These are phyloP conservation scores for Hirudo medicinalis DNA, from an alignment of 1,140 invertebrate genomes.

Conservation along the genomic window DNA sequence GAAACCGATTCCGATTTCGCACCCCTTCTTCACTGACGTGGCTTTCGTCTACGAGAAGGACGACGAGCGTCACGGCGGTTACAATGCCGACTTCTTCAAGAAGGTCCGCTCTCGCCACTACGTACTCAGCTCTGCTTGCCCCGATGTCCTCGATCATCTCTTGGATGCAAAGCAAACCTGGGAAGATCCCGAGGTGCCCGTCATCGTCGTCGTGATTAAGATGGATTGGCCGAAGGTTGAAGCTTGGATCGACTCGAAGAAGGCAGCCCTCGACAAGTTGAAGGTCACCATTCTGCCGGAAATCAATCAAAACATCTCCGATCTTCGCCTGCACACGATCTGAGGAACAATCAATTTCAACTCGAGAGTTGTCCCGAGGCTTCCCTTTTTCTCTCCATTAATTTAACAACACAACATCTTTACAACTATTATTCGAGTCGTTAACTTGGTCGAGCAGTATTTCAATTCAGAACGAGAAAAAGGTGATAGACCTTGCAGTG, in stretches of 20 bases:
- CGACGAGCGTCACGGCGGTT: not conserved
- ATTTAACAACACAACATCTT: too few species aligned
- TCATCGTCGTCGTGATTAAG: not conserved
- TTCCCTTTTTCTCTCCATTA: too few species aligned
- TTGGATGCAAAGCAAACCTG: not conserved
- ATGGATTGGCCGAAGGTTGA: not conserved
- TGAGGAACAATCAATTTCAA: too few species aligned
- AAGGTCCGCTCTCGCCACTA: not conserved
- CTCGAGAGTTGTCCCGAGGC: too few species aligned
- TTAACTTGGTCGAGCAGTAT: too few species aligned
- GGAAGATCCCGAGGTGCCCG: not conserved
- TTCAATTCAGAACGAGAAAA: too few species aligned
- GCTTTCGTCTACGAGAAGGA: conserved; percentile 8
- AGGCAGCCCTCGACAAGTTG: not conserved
- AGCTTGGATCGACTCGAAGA: not conserved
- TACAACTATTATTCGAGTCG: too few species aligned
- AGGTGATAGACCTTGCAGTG: too few species aligned
- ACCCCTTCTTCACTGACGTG: conserved; percentile 6
- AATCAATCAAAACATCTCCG: too few species aligned
- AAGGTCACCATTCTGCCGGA: not conserved
- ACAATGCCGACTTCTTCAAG: conserved; percentile 8
- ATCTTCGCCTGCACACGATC: too few species aligned
- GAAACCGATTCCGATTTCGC: not conserved
- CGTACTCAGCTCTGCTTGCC: not conserved
- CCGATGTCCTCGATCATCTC: not conserved